Base-by-base conservation (phyloP, 1,140 invertebrate genomes). In the Oryzaephilus surinamensis region DNA sequence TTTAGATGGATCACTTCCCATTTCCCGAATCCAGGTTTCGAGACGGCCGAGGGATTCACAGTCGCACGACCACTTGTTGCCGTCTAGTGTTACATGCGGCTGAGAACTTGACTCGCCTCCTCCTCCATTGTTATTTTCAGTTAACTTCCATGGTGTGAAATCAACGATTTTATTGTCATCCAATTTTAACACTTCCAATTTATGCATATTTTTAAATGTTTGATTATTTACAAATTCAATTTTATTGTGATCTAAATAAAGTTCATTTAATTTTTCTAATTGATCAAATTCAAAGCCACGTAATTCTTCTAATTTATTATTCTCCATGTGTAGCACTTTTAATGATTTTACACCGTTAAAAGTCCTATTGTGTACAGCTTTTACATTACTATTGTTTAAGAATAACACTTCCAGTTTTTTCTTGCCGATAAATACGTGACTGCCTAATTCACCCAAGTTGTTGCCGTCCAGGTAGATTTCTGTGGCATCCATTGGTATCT, bases 401-500 rank as follows among this genome's bases (percentile, higher is more conserved):
- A 81, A 87, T 14, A 91, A 65, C 14, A 86, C 75, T 60, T 79
- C 74, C 16, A 91, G 67, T 63, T 88, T 87, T 57, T 88, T 89
- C 39, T 88, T 76, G 2, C 86, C 86, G 45, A 91, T 86, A 57
- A 91, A 89, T 2, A 85, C 78, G 54, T 91, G 85, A 55, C 81
- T 85, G 17, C 77, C 76, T 5, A 91, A 64, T 52, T 86, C 73
- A 11, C 73, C 75, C 44, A 91, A 76, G 55, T 84, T 72, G 56
- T 89, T 90, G 5, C 86, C 86, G 58, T 91, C 87, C 33, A 91
- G 69, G 63, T 90, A 91, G 35, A 90, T 79, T 63, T 88, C 83
- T 6, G 86, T 90, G 7, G 84, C 83, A 58, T 92, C 86, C 85
- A 92, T 91, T 1, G 87, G 87, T 38, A 92, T 79, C 46, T 79